Evolutionary conservation across 2,113 vertebrate species (phyloP).

Genomic region (Leiothrix lutea): DNA sequence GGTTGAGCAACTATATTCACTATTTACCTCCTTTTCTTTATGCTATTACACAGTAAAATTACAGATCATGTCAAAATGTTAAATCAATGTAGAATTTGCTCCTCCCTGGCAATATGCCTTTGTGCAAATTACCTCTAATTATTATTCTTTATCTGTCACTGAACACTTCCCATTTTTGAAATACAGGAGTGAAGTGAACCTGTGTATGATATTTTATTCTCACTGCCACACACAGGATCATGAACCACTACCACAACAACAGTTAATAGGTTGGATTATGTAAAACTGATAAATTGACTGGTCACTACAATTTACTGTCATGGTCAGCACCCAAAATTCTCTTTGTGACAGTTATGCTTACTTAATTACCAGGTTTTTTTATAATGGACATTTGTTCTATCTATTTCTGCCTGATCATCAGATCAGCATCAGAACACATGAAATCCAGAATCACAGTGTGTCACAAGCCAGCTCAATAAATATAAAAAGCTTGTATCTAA

Average conservation of each 20-base stretch:
- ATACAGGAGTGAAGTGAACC: not conserved
- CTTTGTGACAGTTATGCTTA: not conserved
- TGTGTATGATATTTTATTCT: not conserved
- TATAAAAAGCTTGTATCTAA: not conserved
- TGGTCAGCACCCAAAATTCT: not conserved
- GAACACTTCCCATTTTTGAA: not conserved
- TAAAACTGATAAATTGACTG: not conserved
- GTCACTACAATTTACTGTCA: not conserved
- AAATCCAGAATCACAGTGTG: not conserved
- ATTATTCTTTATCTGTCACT: not conserved
- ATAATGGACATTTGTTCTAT: not conserved
- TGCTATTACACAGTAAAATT: not conserved
- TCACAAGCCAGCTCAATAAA: not conserved
- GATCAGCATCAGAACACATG: not conserved
- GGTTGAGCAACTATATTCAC: not conserved
- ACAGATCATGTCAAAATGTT: constrained; percentile 22
- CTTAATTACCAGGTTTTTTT: not conserved
- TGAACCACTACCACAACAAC: not conserved
- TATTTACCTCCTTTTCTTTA: not conserved
- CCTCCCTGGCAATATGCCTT: constrained; percentile 8
- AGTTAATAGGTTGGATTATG: not conserved
- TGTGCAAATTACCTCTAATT: constrained; percentile 10
- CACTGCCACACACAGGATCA: not conserved
- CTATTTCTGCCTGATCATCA: not conserved
- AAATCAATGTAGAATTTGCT: not conserved